Base-by-base conservation (phyloP, 2,888 invertebrate genomes). In the Bombylius major region DNA sequence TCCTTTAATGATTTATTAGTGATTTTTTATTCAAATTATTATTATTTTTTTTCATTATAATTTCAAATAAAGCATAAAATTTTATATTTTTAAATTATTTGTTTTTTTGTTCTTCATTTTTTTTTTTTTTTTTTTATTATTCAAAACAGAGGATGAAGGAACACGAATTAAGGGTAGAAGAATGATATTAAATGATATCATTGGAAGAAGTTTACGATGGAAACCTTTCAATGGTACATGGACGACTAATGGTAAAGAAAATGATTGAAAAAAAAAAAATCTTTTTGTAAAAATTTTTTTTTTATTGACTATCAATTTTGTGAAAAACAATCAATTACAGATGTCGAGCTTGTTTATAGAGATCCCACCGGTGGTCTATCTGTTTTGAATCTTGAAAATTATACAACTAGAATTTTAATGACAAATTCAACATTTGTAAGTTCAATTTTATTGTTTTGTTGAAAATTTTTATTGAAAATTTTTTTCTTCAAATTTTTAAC, bases 361-460 rank as follows among this genome's bases (percentile, higher is more conserved):
- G 87, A 89, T 74, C 77, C 82, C 45, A 81, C 84, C 72, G 89
- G 89, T 1, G 89, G 89, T 11, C 79, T 92, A 54, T 84, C 87
- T 47, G 78, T 89, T 61, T 84, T 87, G 76, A 85, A 89, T 73
- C 86, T 87, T 53, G 81, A 83, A 65, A 86, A 85, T 70, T 81
- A 86, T 68, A 86, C 85, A 65, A 82, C 84, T 52, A 77, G 82
- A 62, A 78, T 84, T 60, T 80, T 89, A 57, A 86, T 89, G 82
- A 85, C 84, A 67, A 89, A 89, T 74, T 83, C 86, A 55, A 87
- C 88, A 57, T 87, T 89, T 71, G 89, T 89, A 77, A 87, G 88
- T 84, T 68, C 50, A 49, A 13, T 9, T 48, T 32, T 11, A 48
- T 23, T n/a, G n/a, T 34, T n/a, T 23, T 23, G 23, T 23, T 23